Evolutionary conservation across 2,888 invertebrate genomes (phyloP), one percentile per base, ranked within the genome.

Genomic region (Synergus umbraculus): DNA sequence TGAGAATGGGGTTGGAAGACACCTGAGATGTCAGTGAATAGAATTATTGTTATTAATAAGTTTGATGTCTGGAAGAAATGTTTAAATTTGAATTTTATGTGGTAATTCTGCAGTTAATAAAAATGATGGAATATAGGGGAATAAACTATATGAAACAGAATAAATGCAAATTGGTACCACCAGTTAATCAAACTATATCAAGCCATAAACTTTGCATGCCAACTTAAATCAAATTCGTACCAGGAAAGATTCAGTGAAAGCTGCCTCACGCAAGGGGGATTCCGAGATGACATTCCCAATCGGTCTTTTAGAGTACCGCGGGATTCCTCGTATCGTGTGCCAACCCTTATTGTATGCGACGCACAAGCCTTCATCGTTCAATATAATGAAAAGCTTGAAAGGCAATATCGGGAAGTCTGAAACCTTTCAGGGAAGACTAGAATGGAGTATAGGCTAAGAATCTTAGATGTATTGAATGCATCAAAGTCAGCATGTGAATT

Each of bases 211-310:
- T 73, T 76, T 43, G 83, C 82, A 82, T 76, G 18, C 60, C 84
- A 83, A 87, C 85, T 84, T 86, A 87, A 87, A 87, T 87, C 87
- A 87, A 87, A 87, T 87, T 87, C 86, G 86, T 87, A 87, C 87
- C 83, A 83, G 83, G 86, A 87, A 87, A 86, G 82, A 85, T 78
- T 78, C 18, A 54, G 83, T 86, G 63, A 80, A 81, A 18, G 43
- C 66, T 64, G 83, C 85, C 85, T 85, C 86, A 87, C 87, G 87
- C 87, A 86, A 85, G 87, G 85, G 83, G 84, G 83, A 86, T 86
- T 86, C 86, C 86, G 83, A 79, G 81, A 83, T 82, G 86, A 86
- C 86, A 86, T 86, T 87, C 85, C 84, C 87, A 46, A 65, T 54
- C 49, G 54, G 73, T 73, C 73, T 54, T 73, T 73, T 54, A 46